These are phyloP conservation scores for Synaphobranchus kaupii DNA, from an alignment of 2,797 vertebrate genomes.

Conservation along the genomic window DNA sequence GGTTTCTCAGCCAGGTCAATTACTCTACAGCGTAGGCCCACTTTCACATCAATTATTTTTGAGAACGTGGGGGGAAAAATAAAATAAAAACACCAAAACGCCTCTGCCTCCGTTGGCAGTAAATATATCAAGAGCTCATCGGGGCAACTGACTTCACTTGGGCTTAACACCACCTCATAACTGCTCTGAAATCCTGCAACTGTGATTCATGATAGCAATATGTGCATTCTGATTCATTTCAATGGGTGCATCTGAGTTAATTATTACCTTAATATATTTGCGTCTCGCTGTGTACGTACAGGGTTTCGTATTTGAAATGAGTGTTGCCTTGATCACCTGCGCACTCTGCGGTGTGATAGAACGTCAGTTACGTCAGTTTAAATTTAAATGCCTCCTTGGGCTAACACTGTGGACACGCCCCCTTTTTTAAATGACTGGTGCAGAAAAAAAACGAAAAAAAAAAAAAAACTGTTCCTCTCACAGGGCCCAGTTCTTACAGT, in stretches of 20 bases:
- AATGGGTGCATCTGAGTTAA: not conserved
- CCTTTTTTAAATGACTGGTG: not conserved
- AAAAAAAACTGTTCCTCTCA: not conserved
- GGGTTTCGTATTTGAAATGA: not conserved
- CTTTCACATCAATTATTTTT: conserved; percentile 22
- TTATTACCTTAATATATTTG: not conserved
- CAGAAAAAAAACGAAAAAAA: not conserved
- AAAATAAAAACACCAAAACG: not conserved
- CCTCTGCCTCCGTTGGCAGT: not conserved
- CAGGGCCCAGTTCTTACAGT: not conserved
- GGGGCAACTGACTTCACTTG: not conserved
- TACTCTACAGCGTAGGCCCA: not conserved
- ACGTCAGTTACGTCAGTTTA: not conserved
- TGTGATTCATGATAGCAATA: not conserved
- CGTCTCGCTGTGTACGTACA: not conserved
- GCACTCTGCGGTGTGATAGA: not conserved
- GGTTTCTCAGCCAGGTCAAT: not conserved
- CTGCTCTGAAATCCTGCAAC: not conserved
- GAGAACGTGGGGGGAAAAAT: not conserved
- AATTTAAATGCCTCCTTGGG: not conserved
- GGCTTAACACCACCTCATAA: not conserved
- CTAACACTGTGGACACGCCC: not conserved
- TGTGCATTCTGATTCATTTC: not conserved
- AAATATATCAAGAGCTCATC: not conserved
- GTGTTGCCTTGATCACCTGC: not conserved